Evolutionary conservation across 2,888 invertebrate genomes (phyloP), one percentile per base, ranked within the genome.

Genomic region (Polietes domitor): DNA sequence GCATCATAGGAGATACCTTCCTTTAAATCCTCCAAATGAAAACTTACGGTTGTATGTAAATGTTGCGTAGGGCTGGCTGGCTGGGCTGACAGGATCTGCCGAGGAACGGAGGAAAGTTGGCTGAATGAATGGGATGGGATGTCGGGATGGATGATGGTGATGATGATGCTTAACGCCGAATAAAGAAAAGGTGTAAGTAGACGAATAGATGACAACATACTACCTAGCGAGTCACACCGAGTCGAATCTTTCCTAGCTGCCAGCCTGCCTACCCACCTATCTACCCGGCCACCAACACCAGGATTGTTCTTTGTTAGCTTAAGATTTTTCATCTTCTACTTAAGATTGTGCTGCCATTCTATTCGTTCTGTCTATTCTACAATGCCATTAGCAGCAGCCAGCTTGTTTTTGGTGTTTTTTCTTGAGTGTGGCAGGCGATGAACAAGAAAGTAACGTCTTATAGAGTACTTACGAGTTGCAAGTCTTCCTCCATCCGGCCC

Each of bases 241-340:
- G n/a, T 37, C 5, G n/a, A n/a, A 47, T n/a, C 47, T 32, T 32
- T 32, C 32, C 32, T n/a, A n/a, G n/a, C 32, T 32, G 5, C 32
- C 32, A 47, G 12, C 47, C 47, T 3, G 47, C 12, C 47, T 9
- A 47, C 47, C 21, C 21, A 21, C 55, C 17, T 50, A 7, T 50
- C 10, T 21, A 53, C 53, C 3, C 53, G n/a, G 19, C 10, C 53
- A 53, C 24, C 32, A 7, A 47, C 47, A 5, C 1, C n/a, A n/a
- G 47, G 47, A n/a, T 63, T 19, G 21, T 55, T 55, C 2, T 28
- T 28, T 63, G 63, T 63, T 63, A 19, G 2, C 63, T 63, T 6
- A 32, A 37, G 63, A 63, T 63, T 63, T 63, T 32, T 37, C 63
- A 63, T 63, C 63, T 37, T 63, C 63, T 63, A 37, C 32, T 63